A percentile compares a stretch with the other conserved stretches of the same genome.
Conservation (phyloP, 2,113 vertebrate species). For the Triplophysa dalaica region DNA sequence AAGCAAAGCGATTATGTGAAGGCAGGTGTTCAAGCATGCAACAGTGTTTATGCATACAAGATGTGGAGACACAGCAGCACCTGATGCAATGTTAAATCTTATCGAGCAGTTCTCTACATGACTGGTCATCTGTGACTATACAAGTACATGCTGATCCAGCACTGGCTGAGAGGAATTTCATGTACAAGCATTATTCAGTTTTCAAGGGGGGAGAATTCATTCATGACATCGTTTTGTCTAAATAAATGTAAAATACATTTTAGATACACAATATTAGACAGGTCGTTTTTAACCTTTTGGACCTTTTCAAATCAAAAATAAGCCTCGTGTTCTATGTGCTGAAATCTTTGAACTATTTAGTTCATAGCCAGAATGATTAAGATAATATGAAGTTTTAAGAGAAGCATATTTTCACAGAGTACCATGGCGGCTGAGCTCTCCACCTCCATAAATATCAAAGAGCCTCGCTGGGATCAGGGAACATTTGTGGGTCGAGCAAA, state of each 20-base stretch:
- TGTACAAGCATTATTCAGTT: slow-evolving; percentile 40
- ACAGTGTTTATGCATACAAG: not conserved
- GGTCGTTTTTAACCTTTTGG: too few relatives aligned
- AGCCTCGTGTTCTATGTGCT: not conserved
- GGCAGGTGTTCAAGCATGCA: not conserved
- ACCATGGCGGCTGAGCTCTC: slow-evolving; percentile 88
- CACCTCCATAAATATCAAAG: slow-evolving; percentile 90
- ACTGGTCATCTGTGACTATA: slow-evolving; percentile 65
- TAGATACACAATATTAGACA: too few relatives aligned
- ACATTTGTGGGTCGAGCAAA: slow-evolving; percentile 90
- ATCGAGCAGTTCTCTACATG: slow-evolving; percentile 26
- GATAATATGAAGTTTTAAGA: not conserved
- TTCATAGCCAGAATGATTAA: not conserved
- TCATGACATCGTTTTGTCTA: not conserved
- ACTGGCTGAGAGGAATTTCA: slow-evolving; percentile 44
- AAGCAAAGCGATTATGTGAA: not conserved
- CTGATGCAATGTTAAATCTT: slow-evolving; percentile 27
- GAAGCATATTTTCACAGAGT: slow-evolving; percentile 32
- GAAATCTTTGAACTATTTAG: not conserved
- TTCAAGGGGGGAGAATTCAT: not conserved
- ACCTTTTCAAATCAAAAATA: not conserved
- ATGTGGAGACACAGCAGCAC: not conserved
- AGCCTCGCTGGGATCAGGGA: slow-evolving; percentile 95
- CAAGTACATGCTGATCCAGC: slow-evolving; percentile 69
- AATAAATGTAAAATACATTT: not conserved